A percentile compares a stretch with the other conserved stretches of the same genome.
Conservation (phyloP, 2,797 vertebrate species). For the Echiichthys vipera region DNA sequence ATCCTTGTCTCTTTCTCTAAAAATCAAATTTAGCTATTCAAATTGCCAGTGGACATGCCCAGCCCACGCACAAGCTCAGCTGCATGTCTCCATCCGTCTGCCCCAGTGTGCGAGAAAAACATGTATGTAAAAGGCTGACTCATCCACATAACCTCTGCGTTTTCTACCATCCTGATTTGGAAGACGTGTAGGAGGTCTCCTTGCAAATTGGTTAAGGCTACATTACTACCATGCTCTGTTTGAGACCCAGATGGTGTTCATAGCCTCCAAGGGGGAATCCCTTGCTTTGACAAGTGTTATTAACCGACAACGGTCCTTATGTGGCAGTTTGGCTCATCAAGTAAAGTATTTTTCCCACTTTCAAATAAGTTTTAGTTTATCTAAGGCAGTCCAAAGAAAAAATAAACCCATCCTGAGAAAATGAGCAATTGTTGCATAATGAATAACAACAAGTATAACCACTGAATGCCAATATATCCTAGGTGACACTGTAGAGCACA, state of each 20-base stretch:
- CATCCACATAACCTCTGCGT: constrained; percentile 54
- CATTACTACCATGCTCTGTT: constrained; percentile 11
- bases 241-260: constrained; percentile 34
- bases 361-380: neutral
- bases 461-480: neutral
- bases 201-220: constrained; percentile 41
- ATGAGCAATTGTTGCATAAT: neutral
- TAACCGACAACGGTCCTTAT: constrained; percentile 2
- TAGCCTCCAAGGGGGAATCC: constrained; percentile 43
- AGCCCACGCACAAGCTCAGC: constrained; percentile 45
- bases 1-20: constrained; percentile 31
- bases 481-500: neutral
- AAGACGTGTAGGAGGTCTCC: constrained; percentile 46
- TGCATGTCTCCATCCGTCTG: constrained; percentile 51
- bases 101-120: constrained; percentile 40
- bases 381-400: neutral
- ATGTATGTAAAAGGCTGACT: constrained; percentile 65
- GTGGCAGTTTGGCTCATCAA: neutral
- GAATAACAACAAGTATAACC: neutral
- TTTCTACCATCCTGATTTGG: constrained; percentile 35
- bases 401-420: neutral
- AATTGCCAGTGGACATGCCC: constrained; percentile 46
- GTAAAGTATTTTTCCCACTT: constrained; percentile 6
- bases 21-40: constrained; percentile 41
- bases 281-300: constrained; percentile 20